These are phyloP conservation scores for Turritopsis rubra DNA, from an alignment of 30 jellyfish, hydroid and myxozoan species.

Conservation along the genomic window DNA sequence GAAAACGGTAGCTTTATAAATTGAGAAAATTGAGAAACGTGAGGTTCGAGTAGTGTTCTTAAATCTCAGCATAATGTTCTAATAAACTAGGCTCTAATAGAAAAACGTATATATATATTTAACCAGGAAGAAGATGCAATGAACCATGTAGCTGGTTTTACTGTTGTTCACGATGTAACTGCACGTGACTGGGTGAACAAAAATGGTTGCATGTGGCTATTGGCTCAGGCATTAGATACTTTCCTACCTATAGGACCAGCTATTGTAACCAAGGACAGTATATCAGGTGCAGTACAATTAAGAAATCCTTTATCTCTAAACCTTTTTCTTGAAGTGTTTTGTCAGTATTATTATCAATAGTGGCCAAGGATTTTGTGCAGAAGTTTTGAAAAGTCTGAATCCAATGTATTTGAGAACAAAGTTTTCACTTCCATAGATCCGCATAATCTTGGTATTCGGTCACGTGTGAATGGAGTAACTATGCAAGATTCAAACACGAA, in stretches of 20 bases:
- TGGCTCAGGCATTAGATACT: slow-evolving; percentile 76
- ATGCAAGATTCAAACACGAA: slow-evolving; percentile 86
- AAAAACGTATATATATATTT: no score
- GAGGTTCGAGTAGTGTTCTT: no score
- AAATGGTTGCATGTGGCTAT: slow-evolving; percentile 76
- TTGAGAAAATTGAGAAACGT: no score
- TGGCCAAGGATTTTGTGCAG: no score
- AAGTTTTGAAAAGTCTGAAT: background rate
- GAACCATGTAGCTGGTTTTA: slow-evolving; percentile 76
- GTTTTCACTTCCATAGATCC: slow-evolving; percentile 44
- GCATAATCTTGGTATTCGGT: slow-evolving; percentile 75
- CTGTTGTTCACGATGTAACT: slow-evolving; percentile 89
- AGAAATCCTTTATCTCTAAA: no score
- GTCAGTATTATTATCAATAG: no score
- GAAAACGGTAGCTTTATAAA: no score
- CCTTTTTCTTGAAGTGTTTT: no score
- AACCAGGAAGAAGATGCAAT: slow-evolving; percentile 74
- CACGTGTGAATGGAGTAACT: slow-evolving; percentile 68
- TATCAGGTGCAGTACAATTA: slow-evolving; percentile 50
- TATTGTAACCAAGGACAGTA: slow-evolving; percentile 55
- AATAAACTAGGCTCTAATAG: no score
- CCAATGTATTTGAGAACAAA: background rate
- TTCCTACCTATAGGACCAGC: slow-evolving; percentile 89
- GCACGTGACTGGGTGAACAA: slow-evolving; percentile 65
- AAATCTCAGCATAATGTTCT: no score